Evolutionary conservation across 2,888 invertebrate genomes (phyloP).

Genomic region (Lycaena phlaeas): DNA sequence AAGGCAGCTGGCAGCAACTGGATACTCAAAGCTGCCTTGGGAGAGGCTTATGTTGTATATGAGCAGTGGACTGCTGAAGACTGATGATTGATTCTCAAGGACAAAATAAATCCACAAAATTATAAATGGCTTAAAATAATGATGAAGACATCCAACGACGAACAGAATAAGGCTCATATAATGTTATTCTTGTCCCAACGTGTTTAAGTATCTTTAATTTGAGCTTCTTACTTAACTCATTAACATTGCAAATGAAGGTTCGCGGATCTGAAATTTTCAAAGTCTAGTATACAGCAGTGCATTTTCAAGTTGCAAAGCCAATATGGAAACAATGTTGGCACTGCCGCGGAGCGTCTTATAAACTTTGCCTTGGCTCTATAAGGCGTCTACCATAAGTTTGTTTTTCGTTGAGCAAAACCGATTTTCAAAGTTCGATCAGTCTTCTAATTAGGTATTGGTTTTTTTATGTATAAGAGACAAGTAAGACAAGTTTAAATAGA

Average conservation of each 20-base stretch:
- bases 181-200: too few species aligned
- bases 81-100: too few species aligned
- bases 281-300: slow-evolving; percentile 34
- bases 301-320: slow-evolving; percentile 50
- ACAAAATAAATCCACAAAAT: too few species aligned
- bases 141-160: too few species aligned
- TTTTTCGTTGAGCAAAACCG: slow-evolving; percentile 7
- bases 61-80: too few species aligned
- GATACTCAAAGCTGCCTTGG: too few species aligned
- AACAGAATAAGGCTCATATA: too few species aligned
- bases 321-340: slow-evolving; percentile 50
- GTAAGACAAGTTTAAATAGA: too few species aligned
- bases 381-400: slow-evolving; percentile 7
- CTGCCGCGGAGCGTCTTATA: slow-evolving; percentile 39
- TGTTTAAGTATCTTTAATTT: neutral
- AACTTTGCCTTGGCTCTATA: slow-evolving; percentile 29
- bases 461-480: neutral
- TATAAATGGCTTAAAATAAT: too few species aligned
- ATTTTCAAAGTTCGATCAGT: slow-evolving; percentile 9
- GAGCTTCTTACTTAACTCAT: slow-evolving; percentile 5
- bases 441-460: slow-evolving; percentile 2
- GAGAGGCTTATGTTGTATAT: too few species aligned
- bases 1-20: too few species aligned
- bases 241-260: slow-evolving; percentile 12
- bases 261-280: slow-evolving; percentile 24